A percentile compares a stretch with the other conserved stretches of the same genome.
These are phyloP conservation scores for Rhinogobio ventralis DNA, from an alignment of 2,797 vertebrate species.

Conservation along the genomic window DNA sequence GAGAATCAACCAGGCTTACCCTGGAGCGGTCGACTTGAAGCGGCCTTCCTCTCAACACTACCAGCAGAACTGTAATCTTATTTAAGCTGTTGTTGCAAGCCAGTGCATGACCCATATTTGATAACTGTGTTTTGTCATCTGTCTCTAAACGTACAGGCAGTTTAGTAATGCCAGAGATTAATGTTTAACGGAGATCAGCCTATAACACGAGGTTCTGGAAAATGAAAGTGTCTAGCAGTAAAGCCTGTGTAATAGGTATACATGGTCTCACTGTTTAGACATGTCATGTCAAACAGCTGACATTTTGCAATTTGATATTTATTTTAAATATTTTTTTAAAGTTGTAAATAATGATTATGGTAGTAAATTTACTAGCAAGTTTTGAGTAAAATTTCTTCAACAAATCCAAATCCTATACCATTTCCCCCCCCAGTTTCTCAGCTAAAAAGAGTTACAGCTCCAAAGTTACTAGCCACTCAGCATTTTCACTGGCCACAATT, in stretches of 20 bases:
- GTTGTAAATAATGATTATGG: background rate
- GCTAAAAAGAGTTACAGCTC: too few relatives aligned
- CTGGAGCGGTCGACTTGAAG: conserved; percentile 22
- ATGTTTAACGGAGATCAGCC: conserved; percentile 44
- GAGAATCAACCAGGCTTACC: conserved; percentile 36
- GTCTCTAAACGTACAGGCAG: conserved; percentile 38
- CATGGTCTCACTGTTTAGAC: background rate
- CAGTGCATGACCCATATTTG: conserved; percentile 57
- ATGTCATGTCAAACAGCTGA: background rate
- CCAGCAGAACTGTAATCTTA: conserved; percentile 61
- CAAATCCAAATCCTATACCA: background rate
- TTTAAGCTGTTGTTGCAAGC: conserved; percentile 48
- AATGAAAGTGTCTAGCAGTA: conserved; percentile 18
- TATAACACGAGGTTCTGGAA: conserved; percentile 23
- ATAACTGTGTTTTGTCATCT: conserved; percentile 43
- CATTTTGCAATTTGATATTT: background rate
- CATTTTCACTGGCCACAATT: too few relatives aligned
- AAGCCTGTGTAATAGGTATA: conserved; percentile 19
- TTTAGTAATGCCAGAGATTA: conserved; percentile 47
- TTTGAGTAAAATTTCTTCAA: background rate
- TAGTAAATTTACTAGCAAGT: background rate
- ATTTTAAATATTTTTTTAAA: background rate
- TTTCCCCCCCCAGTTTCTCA: background rate
- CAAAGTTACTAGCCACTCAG: too few relatives aligned
- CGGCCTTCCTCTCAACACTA: conserved; percentile 66